Conservation (phyloP, 2,888 invertebrate species). For the Agrochola macilenta region DNA sequence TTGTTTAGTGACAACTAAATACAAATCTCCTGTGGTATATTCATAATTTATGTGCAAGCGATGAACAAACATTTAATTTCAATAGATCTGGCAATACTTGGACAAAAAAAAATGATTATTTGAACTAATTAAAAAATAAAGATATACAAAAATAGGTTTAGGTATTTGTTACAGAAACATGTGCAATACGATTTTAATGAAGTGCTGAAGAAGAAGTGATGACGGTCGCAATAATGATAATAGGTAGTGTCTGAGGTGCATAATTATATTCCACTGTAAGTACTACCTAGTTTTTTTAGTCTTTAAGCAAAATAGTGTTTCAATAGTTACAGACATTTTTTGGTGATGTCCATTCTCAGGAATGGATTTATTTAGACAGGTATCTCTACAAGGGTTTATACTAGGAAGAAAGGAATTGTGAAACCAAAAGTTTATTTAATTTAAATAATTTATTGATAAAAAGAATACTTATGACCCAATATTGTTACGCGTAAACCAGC, state of each 20-base stretch:
- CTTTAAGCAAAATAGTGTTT: background rate
- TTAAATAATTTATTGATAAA: slow-evolving; percentile 19
- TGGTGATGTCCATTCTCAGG: background rate
- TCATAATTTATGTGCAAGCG: no score
- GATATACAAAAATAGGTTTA: no score
- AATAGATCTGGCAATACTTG: background rate
- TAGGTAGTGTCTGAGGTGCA: background rate
- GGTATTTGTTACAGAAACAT: no score
- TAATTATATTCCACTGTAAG: background rate
- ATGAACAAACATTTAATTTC: background rate
- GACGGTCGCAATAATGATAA: background rate
- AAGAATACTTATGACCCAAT: background rate
- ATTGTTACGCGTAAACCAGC: background rate
- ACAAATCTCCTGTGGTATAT: no score
- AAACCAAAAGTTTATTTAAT: background rate
- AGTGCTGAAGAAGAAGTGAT: background rate
- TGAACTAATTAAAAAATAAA: no score
- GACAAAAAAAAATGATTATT: background rate
- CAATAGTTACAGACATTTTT: background rate
- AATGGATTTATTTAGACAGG: background rate
- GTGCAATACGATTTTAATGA: background rate
- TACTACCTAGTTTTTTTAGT: background rate
- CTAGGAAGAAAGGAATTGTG: background rate
- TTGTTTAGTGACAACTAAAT: no score
- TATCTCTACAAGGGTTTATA: background rate